These are phyloP conservation scores for Drosophila ochracea DNA, from an alignment of 2,888 invertebrate species.

Conservation along the genomic window DNA sequence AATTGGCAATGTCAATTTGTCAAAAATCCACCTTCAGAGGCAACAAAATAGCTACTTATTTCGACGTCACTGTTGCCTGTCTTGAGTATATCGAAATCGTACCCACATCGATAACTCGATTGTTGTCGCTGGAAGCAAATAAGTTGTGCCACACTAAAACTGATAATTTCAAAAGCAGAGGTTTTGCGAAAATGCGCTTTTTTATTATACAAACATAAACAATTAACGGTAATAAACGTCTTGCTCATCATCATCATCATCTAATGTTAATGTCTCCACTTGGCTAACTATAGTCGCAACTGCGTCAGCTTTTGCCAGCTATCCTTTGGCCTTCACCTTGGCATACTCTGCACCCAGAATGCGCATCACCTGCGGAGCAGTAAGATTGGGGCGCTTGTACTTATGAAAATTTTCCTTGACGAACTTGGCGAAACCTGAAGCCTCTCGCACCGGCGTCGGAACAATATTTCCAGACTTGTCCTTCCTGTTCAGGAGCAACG, in stretches of 20 bases:
- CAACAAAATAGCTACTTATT: neutral
- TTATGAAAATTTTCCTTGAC: constrained; percentile 84
- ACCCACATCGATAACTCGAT: constrained; percentile 37
- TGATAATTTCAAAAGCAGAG: constrained; percentile 6
- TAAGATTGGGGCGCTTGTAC: constrained; percentile 76
- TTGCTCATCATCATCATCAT: neutral
- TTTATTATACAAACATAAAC: neutral
- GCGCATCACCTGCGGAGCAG: constrained; percentile 84
- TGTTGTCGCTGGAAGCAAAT: neutral
- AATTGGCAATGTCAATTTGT: neutral
- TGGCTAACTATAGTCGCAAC: constrained; percentile 22
- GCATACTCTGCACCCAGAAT: constrained; percentile 83
- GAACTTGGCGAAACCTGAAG: constrained; percentile 84
- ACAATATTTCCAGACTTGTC: constrained; percentile 82
- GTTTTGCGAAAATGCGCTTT: neutral
- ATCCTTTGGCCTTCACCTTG: constrained; percentile 40
- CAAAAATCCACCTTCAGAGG: constrained; percentile 15
- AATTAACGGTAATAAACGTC: neutral
- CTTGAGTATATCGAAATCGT: neutral
- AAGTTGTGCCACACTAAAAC: constrained; percentile 11
- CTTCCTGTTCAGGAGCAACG: constrained; percentile 83
- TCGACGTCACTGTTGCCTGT: constrained; percentile 30
- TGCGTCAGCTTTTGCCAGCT: neutral
- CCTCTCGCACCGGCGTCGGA: constrained; percentile 78
- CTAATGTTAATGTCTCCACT: constrained; percentile 38